Conservation (phyloP, 2,797 vertebrate species). For the Neosalanx taihuensis region DNA sequence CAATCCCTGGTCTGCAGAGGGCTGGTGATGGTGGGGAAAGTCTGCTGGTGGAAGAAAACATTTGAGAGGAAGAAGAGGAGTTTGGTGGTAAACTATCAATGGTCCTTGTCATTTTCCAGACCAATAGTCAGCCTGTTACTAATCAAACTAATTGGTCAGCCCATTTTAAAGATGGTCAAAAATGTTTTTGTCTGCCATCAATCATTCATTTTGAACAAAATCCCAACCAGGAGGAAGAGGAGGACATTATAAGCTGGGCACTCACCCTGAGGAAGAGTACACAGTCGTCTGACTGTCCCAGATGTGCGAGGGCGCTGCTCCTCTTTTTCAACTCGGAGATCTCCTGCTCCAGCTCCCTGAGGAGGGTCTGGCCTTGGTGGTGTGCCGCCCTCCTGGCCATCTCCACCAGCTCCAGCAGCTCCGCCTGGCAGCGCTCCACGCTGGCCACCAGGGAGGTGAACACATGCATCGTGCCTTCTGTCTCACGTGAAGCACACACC, state of each 20-base stretch:
- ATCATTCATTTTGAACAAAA: too few species aligned
- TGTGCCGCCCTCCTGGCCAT: conserved; percentile 45
- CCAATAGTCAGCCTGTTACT: neutral
- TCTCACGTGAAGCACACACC: conserved; percentile 63
- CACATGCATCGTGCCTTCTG: conserved; percentile 31
- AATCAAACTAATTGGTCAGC: neutral
- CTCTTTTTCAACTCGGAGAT: conserved; percentile 60
- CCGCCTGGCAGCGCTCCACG: conserved; percentile 61
- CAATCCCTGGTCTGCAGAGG: conserved; percentile 53
- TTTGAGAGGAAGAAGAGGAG: neutral
- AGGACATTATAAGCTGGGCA: neutral
- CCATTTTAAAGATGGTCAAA: neutral
- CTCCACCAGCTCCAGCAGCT: conserved; percentile 69
- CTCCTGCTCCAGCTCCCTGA: conserved; percentile 67
- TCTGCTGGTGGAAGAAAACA: conserved; percentile 45
- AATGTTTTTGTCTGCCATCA: neutral
- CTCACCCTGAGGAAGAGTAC: conserved; percentile 65
- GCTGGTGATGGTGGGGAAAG: conserved; percentile 44
- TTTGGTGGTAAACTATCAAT: too few species aligned
- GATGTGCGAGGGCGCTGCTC: conserved; percentile 49
- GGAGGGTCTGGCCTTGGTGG: conserved; percentile 55
- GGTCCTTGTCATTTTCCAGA: too few species aligned
- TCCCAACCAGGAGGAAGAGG: neutral
- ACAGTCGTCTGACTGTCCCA: conserved; percentile 58
- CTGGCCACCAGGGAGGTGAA: conserved; percentile 61